phyloP scores from a whole-genome alignment of 2,113 vertebrate genomes.

The Irena cyanogastra region DNA sequence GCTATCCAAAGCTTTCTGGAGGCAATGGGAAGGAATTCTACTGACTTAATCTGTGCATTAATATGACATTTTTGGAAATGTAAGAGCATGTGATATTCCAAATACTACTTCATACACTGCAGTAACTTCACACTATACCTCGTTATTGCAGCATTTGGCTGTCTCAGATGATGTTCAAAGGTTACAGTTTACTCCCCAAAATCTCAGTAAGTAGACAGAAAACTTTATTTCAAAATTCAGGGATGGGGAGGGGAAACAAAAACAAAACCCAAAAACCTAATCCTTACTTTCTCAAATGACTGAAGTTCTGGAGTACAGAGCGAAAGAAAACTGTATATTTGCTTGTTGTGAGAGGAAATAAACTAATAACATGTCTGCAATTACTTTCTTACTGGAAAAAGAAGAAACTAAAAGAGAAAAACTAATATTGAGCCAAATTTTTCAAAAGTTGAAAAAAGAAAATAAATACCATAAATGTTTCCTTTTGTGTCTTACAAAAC shows the following conservation, averaged over 20 bases:
- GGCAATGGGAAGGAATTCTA: not conserved
- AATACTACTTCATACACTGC: not conserved
- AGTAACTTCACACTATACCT: not conserved
- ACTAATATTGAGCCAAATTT: not conserved
- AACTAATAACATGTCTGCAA: not conserved
- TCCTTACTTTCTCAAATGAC: not conserved
- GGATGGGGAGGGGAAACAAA: accelerated
- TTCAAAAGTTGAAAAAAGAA: not conserved
- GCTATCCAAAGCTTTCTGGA: not conserved
- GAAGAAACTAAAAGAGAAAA: not conserved
- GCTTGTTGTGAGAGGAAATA: not conserved
- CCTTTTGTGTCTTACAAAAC: not conserved
- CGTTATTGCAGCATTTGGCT: not conserved
- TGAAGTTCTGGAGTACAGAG: not conserved
- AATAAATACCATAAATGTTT: not conserved
- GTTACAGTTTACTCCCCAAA: not conserved
- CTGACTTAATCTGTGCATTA: not conserved
- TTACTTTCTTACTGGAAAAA: not conserved
- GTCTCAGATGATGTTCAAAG: not conserved
- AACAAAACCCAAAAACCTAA: not conserved
- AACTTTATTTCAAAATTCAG: not conserved
- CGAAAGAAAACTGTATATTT: not conserved
- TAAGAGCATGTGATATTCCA: not conserved
- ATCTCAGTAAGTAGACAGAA: not conserved
- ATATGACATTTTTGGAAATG: not conserved